Conservation (phyloP, 1,140 invertebrate genomes). For the Paraescarpia echinospica region DNA sequence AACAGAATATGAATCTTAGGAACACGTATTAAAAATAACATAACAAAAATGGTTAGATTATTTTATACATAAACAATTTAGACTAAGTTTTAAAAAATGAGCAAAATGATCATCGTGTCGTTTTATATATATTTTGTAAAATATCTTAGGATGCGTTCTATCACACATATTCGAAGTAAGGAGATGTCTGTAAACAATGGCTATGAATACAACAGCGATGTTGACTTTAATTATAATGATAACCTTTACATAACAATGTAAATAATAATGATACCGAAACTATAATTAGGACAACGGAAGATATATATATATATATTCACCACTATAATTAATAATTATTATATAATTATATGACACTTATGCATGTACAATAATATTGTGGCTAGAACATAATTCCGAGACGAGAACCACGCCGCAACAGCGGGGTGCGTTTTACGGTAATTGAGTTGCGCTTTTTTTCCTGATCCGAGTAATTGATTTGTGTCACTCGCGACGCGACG, state of each 20-base stretch:
- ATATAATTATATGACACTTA: not conserved
- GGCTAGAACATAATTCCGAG: not conserved
- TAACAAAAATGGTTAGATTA: too few species aligned
- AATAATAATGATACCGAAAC: not conserved
- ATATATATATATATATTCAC: not conserved
- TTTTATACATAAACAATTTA: too few species aligned
- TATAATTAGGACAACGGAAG: not conserved
- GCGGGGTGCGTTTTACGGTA: not conserved
- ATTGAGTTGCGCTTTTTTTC: not conserved
- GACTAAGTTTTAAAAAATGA: too few species aligned
- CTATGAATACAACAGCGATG: too few species aligned
- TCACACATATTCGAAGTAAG: too few species aligned
- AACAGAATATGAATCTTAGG: not conserved
- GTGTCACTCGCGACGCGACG: not conserved
- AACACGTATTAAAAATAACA: too few species aligned
- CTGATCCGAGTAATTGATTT: not conserved
- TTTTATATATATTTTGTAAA: too few species aligned
- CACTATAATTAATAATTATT: not conserved
- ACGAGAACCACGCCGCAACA: not conserved
- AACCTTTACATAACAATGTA: not conserved
- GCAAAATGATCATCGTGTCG: too few species aligned
- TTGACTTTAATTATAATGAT: too few species aligned
- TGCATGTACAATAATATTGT: not conserved
- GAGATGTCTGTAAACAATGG: too few species aligned
- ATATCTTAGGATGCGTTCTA: too few species aligned